Base-by-base conservation (phyloP, 1,140 invertebrate genomes). In the Drosophila sucinea region DNA sequence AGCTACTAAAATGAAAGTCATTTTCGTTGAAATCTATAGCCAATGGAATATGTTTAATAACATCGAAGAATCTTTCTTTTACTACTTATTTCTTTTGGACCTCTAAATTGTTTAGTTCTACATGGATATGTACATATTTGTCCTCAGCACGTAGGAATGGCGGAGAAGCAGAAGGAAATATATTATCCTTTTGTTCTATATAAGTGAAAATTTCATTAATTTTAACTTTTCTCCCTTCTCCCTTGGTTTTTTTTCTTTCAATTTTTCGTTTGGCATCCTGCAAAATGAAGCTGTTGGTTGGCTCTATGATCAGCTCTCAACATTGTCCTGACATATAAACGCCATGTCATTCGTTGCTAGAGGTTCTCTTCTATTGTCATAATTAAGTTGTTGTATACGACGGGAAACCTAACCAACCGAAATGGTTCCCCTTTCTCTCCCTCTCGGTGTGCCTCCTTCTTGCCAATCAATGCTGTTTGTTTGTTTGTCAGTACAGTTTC, bases 1-100 rank as follows among this genome's bases (percentile, higher is more conserved):
- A 47, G 47, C 61, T 33, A 80, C 81, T 77, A 90, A 89, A 90
- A 79, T 90, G 87, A 90, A 90, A 90, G 87, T 90, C 87, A 90
- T 90, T 90, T 87, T 79, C 68, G 79, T 79, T 81, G 76, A 84
- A 87, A 81, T 81, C 82, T 72, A 60, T 81, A 73, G 80, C 71
- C 29, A 57, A 67, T 67, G 33, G 40, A 63, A 47, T 51, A 51
- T 51, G 44, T 51, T 51, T 51, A 27, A 51, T 51, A 51, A 7
- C 7, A 51, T 51, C 10, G 27, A 30, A 44, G 27, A 63, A 44
- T 32, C 8, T 61, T 44, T 30, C 29, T 6, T 30, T n/a, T 51
- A 51, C n/a, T 32, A 63, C 33, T 33, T 51, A 17, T 44, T n/a
- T 4, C 30, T 63, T 30, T 29, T 33, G 41, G 25, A 47, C 23